phyloP scores from a whole-genome alignment of 2,888 invertebrate species.

The Melanargia galathea region DNA sequence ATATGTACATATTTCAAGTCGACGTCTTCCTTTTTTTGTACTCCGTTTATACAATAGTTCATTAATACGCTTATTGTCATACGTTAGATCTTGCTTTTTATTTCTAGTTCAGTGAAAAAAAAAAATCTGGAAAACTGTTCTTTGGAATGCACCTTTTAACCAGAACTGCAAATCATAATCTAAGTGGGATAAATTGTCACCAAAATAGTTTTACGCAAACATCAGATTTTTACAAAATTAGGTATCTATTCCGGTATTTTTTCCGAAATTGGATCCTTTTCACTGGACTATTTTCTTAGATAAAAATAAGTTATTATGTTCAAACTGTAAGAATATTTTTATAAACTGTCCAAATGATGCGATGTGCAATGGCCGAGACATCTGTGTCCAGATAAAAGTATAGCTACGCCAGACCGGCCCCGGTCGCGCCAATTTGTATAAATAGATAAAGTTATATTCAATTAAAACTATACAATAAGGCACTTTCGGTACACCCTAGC shows the following conservation, averaged over 20 bases:
- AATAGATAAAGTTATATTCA: constrained; percentile 69
- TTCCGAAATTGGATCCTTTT: neutral
- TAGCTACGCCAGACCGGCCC: constrained; percentile 29
- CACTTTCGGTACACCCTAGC: constrained; percentile 62
- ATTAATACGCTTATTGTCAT: constrained; percentile 10
- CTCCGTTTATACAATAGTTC: constrained; percentile 8
- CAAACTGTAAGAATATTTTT: neutral
- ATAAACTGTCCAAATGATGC: constrained; percentile 16
- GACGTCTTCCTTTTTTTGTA: constrained; percentile 32
- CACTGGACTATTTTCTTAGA: neutral
- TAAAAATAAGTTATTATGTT: neutral
- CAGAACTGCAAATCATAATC: neutral
- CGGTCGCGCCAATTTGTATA: constrained; percentile 60
- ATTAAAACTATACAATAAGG: constrained; percentile 69
- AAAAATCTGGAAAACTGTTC: neutral
- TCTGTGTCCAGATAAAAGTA: constrained; percentile 39
- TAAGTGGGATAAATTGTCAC: neutral
- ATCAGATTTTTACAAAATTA: neutral
- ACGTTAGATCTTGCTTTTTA: no score
- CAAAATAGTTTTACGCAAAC: neutral
- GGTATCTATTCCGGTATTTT: neutral
- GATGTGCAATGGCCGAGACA: constrained; percentile 17
- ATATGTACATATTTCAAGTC: constrained; percentile 4
- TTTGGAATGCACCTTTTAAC: neutral
- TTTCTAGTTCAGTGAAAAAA: constrained; percentile 2